phyloP scores from a whole-genome alignment of 2,797 vertebrate genomes.

The Coregonus sp. region DNA sequence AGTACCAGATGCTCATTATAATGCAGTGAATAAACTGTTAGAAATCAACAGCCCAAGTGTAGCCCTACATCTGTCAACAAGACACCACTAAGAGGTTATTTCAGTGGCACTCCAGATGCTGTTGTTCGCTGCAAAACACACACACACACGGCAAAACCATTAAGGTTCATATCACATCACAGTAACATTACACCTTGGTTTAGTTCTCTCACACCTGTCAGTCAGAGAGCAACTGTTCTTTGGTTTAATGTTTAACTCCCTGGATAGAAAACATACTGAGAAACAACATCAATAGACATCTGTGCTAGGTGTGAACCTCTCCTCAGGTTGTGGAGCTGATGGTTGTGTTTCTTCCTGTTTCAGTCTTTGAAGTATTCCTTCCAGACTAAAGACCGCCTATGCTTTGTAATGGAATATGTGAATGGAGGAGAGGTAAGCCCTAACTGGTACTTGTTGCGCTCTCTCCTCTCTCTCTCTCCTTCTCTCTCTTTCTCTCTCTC shows the following conservation, averaged over 20 bases:
- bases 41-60: slow-evolving; percentile 35
- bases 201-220: slow-evolving; percentile 48
- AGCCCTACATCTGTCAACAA: slow-evolving; percentile 51
- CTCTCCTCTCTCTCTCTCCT: not conserved
- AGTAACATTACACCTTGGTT: slow-evolving; percentile 35
- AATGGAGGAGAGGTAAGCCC: slow-evolving; percentile 93
- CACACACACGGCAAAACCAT: slow-evolving; percentile 39
- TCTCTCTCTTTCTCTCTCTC: not conserved
- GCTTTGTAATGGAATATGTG: slow-evolving; percentile 99
- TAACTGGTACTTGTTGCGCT: no score
- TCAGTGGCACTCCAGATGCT: slow-evolving; percentile 63
- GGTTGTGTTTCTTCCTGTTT: slow-evolving; percentile 73
- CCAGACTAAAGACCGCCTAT: slow-evolving; percentile 98
- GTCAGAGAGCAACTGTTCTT: slow-evolving; percentile 60
- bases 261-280: not conserved
- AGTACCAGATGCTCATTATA: slow-evolving; percentile 55
- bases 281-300: slow-evolving; percentile 26
- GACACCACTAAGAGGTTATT: slow-evolving; percentile 58
- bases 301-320: not conserved
- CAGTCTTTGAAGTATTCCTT: slow-evolving; percentile 99
- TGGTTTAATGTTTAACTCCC: slow-evolving; percentile 44
- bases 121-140: slow-evolving; percentile 36
- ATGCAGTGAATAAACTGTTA: slow-evolving; percentile 55
- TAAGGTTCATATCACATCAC: slow-evolving; percentile 30
- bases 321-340: slow-evolving; percentile 6